Evolutionary conservation across 2,888 invertebrate species (phyloP).

Genomic region (Lissonota sp.): DNA sequence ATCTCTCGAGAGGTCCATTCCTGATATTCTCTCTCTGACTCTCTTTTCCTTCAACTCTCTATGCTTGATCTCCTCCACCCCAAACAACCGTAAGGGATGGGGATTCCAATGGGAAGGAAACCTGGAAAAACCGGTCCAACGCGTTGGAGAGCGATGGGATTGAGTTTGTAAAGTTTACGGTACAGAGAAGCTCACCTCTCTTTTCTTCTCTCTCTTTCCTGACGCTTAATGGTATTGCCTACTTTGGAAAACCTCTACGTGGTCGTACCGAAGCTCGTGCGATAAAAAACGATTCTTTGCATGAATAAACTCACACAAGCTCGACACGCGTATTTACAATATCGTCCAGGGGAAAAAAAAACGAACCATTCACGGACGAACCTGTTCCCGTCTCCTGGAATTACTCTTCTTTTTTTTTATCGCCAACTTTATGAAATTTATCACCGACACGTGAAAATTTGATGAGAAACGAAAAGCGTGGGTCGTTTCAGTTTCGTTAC

Average conservation of each 20-base stretch:
- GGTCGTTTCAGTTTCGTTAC: too few species aligned
- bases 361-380: background rate
- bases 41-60: background rate
- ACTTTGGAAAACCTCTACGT: slow-evolving; percentile 69
- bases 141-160: slow-evolving; percentile 70
- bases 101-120: slow-evolving; percentile 57
- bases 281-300: slow-evolving; percentile 72
- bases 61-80: slow-evolving; percentile 32
- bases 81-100: slow-evolving; percentile 49
- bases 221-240: slow-evolving; percentile 77
- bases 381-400: background rate
- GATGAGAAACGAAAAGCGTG: too few species aligned
- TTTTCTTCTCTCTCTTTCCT: slow-evolving; percentile 15
- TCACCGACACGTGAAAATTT: too few species aligned
- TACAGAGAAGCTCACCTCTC: slow-evolving; percentile 24
- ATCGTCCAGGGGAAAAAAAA: slow-evolving; percentile 3
- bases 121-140: slow-evolving; percentile 61
- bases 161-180: slow-evolving; percentile 75
- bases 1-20: slow-evolving; percentile 49
- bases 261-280: slow-evolving; percentile 64
- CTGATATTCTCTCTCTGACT: slow-evolving; percentile 15
- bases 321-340: slow-evolving; percentile 7
- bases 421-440: too few species aligned
- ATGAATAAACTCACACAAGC: background rate
- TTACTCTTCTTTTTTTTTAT: background rate